Percentiles rank a stretch among this genome's conserved stretches.
Evolutionary conservation across 2,113 vertebrate genomes (phyloP).

Genomic region (Microcebus griseorufus): DNA sequence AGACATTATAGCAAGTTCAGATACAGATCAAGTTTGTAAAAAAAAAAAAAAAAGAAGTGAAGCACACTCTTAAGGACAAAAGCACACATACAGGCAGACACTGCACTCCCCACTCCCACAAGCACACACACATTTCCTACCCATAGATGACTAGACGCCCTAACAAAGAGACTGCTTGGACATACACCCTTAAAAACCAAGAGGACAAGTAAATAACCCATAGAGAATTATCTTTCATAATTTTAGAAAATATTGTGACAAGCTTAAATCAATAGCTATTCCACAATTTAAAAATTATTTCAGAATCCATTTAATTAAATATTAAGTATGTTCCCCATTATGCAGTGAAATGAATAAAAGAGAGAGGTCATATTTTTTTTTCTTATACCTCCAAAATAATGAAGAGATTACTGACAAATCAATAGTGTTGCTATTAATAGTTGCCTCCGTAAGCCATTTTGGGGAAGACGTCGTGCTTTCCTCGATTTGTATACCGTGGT

Average conservation of each 20-base stretch:
- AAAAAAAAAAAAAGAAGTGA: neutral
- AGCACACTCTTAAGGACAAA: neutral
- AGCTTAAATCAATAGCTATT: slow-evolving; percentile 21
- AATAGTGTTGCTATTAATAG: slow-evolving; percentile 83
- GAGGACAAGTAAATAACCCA: neutral
- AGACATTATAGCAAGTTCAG: neutral
- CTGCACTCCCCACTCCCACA: neutral
- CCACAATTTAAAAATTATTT: slow-evolving; percentile 30
- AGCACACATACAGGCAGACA: neutral
- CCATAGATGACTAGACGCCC: neutral
- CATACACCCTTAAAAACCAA: neutral
- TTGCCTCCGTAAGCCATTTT: slow-evolving; percentile 82
- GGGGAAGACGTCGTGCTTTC: slow-evolving; percentile 75
- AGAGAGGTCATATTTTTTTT: slow-evolving; percentile 43
- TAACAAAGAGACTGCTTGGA: slow-evolving; percentile 55
- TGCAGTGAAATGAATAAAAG: slow-evolving; percentile 60
- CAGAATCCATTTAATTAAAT: slow-evolving; percentile 58
- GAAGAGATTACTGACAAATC: slow-evolving; percentile 83
- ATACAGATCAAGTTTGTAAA: neutral
- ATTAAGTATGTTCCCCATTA: slow-evolving; percentile 60
- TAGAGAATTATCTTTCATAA: slow-evolving; percentile 24
- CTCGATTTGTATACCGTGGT: slow-evolving; percentile 84
- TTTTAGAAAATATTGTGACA: slow-evolving; percentile 64
- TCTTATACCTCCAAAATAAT: slow-evolving; percentile 72
- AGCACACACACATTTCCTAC: neutral